Percentiles rank a stretch among this genome's conserved stretches.
Conservation (phyloP, 2,113 vertebrate genomes). For the Crocuta crocuta region DNA sequence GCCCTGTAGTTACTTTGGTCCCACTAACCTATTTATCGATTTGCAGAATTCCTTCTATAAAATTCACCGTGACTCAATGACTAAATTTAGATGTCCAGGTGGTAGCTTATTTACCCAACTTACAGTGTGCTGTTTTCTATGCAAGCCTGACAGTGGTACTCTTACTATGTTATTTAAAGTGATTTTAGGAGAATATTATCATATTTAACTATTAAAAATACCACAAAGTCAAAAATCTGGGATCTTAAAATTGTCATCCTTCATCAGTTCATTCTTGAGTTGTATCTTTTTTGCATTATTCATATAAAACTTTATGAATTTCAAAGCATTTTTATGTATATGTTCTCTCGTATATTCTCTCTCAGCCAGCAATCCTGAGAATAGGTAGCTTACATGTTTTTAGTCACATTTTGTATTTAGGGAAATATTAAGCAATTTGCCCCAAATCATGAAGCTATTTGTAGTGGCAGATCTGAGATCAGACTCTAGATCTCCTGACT, state of each 20-base stretch:
- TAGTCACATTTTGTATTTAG: neutral
- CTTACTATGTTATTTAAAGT: neutral
- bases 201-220: slow-evolving; percentile 43
- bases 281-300: neutral
- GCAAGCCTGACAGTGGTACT: neutral
- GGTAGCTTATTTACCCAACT: neutral
- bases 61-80: neutral
- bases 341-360: neutral
- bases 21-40: neutral
- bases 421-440: neutral
- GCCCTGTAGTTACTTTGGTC: neutral
- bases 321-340: neutral
- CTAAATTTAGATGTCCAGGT: neutral
- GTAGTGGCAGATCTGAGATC: neutral
- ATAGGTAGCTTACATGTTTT: neutral
- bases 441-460: neutral
- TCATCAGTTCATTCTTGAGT: neutral
- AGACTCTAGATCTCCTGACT: neutral
- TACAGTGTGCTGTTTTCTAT: neutral
- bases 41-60: slow-evolving; percentile 32
- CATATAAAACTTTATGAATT: slow-evolving; percentile 12
- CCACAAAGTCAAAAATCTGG: neutral
- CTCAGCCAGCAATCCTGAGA: neutral
- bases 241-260: neutral
- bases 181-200: slow-evolving; percentile 23